Evolutionary conservation across 2,113 vertebrate species (phyloP), one percentile per base, ranked within the genome.

Genomic region (Typhlomys cinereus): DNA sequence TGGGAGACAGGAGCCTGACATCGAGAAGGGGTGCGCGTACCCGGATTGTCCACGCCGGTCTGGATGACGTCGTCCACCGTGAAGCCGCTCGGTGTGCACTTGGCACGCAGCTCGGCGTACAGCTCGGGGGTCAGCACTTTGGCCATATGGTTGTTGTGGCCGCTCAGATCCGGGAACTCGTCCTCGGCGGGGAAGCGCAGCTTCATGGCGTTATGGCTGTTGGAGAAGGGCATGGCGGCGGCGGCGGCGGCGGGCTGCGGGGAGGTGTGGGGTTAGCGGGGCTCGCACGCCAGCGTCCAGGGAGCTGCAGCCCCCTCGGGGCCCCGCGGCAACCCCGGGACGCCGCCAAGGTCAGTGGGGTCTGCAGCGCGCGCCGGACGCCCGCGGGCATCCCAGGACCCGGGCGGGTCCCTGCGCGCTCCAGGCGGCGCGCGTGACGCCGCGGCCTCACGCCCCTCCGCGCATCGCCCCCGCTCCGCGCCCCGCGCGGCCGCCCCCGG

Each of bases 101-200:
- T 98, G 96, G 97, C 98, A 96, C 98, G 98, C 97, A 99, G 98
- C 70, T 97, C 97, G 67, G 98, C 96, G 96, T 99, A 99, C 96
- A 99, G 94, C 31, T 98, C 98, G 41, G 70, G 94, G 87, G 98
- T 99, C 97, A 99, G 98, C 86, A 99, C 94, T 94, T 99, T 99
- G 91, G 99, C 98, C 99, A 99, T 99, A 93, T 99, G 98, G 96
- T 99, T 99, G 98, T 99, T 99, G 98, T 99, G 99, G 91, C 85
- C 46, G 94, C 97, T 98, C 95, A 99, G 98, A 97, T 99, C 99
- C 0, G 99, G 99, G 95, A 95, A 99, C 97, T 99, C 99, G 7
- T 99, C 97, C 0, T 97, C 98, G 0, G 97, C 93, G 0, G 93
- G 15, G 96, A 93, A 97, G 64, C 99, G 99, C 98, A 98, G 96